phyloP scores from a whole-genome alignment of 2,888 invertebrate genomes.

The Apamea sordens region DNA sequence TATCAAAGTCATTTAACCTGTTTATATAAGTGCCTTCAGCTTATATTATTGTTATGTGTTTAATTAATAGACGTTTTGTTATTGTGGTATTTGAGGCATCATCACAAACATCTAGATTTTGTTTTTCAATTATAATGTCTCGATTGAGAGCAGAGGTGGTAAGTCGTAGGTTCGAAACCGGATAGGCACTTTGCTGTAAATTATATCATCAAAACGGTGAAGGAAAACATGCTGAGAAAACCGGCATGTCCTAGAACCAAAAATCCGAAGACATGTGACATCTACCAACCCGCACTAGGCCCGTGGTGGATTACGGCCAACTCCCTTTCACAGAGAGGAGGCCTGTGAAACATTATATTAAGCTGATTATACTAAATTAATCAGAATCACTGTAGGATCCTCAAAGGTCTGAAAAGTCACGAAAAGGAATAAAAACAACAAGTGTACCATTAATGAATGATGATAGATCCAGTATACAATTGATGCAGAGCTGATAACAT shows the following conservation, averaged over 20 bases:
- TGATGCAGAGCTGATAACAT: not conserved
- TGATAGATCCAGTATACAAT: not conserved
- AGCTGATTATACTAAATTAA: not conserved
- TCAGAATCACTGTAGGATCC: too few species aligned
- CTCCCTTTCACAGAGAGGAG: not conserved
- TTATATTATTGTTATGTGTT: slow-evolving; percentile 15
- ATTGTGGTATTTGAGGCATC: not conserved
- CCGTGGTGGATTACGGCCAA: not conserved
- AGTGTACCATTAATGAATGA: not conserved
- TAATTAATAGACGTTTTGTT: slow-evolving; percentile 15
- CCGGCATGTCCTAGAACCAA: not conserved
- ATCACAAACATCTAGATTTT: not conserved
- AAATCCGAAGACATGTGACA: not conserved
- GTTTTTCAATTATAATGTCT: not conserved
- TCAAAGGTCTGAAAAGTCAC: not conserved
- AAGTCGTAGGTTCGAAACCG: not conserved
- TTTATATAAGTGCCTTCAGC: slow-evolving; percentile 22
- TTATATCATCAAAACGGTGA: not conserved
- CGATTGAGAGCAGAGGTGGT: not conserved
- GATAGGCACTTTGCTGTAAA: not conserved
- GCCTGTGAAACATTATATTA: not conserved
- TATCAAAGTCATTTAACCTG: slow-evolving; percentile 47
- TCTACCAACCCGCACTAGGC: not conserved
- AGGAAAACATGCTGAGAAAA: not conserved
- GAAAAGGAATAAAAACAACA: not conserved